A percentile compares a stretch with the other conserved stretches of the same genome.
phyloP scores from a whole-genome alignment of 35 echinoderm and acorn worm genomes.

The Heliocidaris erythrogramma region DNA sequence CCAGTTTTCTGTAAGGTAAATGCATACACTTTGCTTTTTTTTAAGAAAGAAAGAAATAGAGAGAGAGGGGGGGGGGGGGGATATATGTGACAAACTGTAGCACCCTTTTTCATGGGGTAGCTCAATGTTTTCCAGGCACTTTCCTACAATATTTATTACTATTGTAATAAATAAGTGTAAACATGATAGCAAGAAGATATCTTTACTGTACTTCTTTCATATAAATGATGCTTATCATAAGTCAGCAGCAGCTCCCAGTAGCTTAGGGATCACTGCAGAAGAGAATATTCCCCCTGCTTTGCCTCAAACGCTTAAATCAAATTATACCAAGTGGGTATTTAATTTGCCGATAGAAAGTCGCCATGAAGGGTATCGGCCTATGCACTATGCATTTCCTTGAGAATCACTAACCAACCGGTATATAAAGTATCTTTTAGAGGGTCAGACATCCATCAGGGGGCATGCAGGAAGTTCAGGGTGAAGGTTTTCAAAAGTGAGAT shows the following conservation, averaged over 20 bases:
- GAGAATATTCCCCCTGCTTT: not conserved
- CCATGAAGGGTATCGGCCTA: not conserved
- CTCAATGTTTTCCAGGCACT: no score
- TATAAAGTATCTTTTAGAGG: not conserved
- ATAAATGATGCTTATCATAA: not conserved
- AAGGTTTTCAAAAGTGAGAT: not conserved
- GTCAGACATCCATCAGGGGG: not conserved
- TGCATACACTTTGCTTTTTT: no score
- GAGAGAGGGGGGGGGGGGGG: no score
- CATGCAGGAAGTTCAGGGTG: not conserved
- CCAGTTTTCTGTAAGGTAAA: no score
- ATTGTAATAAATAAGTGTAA: not conserved
- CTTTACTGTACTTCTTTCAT: no score
- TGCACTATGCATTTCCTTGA: not conserved
- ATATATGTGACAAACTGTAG: no score
- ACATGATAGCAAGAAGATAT: not conserved
- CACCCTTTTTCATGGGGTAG: no score
- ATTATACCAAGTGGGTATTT: not conserved
- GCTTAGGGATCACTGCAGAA: not conserved
- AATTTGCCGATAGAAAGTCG: not conserved
- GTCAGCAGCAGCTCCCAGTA: not conserved
- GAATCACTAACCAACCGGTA: not conserved
- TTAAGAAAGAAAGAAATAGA: no score
- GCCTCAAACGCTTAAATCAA: not conserved
- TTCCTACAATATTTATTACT: no score